Base-by-base conservation (phyloP, 2,113 vertebrate species). In the Nipponia nippon region DNA sequence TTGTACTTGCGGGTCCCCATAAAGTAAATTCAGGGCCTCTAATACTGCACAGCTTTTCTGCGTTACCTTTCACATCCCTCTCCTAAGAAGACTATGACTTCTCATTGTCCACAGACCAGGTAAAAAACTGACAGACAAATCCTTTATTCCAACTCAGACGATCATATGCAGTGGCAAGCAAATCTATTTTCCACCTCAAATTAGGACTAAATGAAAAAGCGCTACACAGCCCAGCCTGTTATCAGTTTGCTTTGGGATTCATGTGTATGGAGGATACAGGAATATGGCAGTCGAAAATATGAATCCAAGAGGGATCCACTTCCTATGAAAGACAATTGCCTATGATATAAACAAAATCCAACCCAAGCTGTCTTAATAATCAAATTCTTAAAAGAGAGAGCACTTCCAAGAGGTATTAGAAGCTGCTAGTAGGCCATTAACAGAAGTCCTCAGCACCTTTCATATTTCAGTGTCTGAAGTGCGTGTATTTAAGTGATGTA, bases 401-500 rank as follows among this genome's bases (percentile, higher is more conserved):
- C 2, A 1, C 10, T 93, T 67, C 29, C 62, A 82, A 22, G 18
- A 79, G 16, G 36, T 42, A 5, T 63, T 7, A 83, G 55, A 80
- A 93, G 63, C 59, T 71, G 14, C 55, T 77, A n/a, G 65, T 59
- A 26, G 17, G 32, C 13, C 18, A 18, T n/a, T 72, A 93, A 87
- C 23, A 71, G 32, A 92, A 85, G 44, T 76, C 36, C 47, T 27
- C 27, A 50, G 67, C 50, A 62, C 63, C 29, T 78, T 91, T 36
- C 58, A 66, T 34, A 77, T 30, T 89, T 91, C 44, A 63, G 32
- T 52, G 29, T 27, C 50, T 78, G 21, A 87, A 90, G 78, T 62
- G 36, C 62, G 59, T 44, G 47, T 59, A 69, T 90, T 94, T 81
- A 94, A 83, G 53, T 58, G 80, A 77, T 21, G 75, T 29, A 88